phyloP scores from a whole-genome alignment of 2,888 invertebrate genomes.

The Drosophila rubida region DNA sequence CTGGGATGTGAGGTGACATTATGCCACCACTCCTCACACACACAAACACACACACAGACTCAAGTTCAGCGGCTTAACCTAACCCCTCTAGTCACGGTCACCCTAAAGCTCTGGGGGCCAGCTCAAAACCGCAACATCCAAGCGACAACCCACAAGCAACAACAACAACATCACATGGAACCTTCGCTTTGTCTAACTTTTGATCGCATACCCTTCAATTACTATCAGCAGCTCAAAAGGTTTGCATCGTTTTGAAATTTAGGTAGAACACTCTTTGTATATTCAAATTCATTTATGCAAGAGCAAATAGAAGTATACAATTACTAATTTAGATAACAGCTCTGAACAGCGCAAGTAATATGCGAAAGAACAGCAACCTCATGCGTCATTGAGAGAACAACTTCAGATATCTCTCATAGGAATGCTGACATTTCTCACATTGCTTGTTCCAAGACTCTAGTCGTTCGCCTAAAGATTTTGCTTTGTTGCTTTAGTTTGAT shows the following conservation, averaged over 20 bases:
- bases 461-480: too few relatives aligned
- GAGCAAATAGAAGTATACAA: too few relatives aligned
- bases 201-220: slow-evolving; percentile 32
- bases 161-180: slow-evolving; percentile 15
- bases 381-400: background rate
- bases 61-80: slow-evolving; percentile 17
- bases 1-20: slow-evolving; percentile 19
- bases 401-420: background rate
- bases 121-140: slow-evolving; percentile 36
- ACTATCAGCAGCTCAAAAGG: background rate
- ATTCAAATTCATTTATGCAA: too few relatives aligned
- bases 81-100: slow-evolving; percentile 37
- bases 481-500: too few relatives aligned
- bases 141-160: slow-evolving; percentile 14
- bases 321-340: background rate
- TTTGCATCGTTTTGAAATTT: too few relatives aligned
- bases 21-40: slow-evolving; percentile 4
- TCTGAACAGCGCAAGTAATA: too few relatives aligned
- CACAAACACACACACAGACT: slow-evolving; percentile 1
- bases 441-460: background rate
- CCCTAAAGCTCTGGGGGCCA: slow-evolving; percentile 39
- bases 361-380: too few relatives aligned
- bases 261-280: too few relatives aligned
- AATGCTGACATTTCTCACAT: too few relatives aligned
- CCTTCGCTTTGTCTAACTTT: slow-evolving; percentile 39